Conservation (phyloP, 1,140 invertebrate species). For the Acromyrmex heyeri region DNA sequence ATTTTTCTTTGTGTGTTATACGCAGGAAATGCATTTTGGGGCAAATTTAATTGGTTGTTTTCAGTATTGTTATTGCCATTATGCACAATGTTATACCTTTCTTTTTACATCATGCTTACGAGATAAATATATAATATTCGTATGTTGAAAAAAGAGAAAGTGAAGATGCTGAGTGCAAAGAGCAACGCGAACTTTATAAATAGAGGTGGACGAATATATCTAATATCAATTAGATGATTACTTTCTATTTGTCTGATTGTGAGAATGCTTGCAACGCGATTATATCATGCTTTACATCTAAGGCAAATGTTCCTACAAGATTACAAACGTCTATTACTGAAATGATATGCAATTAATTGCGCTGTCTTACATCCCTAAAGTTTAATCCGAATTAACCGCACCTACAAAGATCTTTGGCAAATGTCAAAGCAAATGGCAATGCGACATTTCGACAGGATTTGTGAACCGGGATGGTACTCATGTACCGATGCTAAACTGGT, state of each 20-base stretch:
- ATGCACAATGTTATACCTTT: too few species aligned
- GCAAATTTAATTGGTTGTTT: too few species aligned
- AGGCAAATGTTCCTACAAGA: not conserved
- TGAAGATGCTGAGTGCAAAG: too few species aligned
- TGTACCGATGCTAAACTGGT: slow-evolving; percentile 36
- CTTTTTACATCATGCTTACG: too few species aligned
- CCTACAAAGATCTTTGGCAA: slow-evolving; percentile 5
- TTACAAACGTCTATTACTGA: not conserved
- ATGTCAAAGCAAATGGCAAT: not conserved
- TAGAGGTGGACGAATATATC: not conserved
- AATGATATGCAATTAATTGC: not conserved
- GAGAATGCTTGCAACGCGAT: not conserved
- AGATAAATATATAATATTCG: too few species aligned
- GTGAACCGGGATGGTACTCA: not conserved
- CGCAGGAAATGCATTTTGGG: too few species aligned
- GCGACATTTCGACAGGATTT: slow-evolving; percentile 23
- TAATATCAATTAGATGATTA: not conserved
- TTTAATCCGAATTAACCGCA: not conserved
- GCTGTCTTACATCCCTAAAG: not conserved
- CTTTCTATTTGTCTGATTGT: not conserved
- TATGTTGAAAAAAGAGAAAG: too few species aligned
- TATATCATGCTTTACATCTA: not conserved
- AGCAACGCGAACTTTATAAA: not conserved
- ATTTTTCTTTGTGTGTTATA: too few species aligned
- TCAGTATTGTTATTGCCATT: too few species aligned